Evolutionary conservation across 1,140 invertebrate species (phyloP), one percentile per base, ranked within the genome.

Genomic region (Nebria ingens): DNA sequence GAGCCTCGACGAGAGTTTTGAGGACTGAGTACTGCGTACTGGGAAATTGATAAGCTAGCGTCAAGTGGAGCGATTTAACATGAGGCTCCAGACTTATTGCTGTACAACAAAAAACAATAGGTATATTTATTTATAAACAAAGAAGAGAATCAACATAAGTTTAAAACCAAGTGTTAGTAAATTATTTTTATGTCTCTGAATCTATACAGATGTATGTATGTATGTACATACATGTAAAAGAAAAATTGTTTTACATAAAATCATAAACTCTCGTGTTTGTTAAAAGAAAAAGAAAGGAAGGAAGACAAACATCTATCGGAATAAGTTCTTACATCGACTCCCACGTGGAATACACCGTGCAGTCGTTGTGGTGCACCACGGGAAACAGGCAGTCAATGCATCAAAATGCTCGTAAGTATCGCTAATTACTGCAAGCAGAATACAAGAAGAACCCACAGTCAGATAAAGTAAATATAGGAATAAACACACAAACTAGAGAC

Each of bases 31-130:
- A 91, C 21, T 87, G 81, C 19, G 76, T 75, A 53, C 77, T 73
- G 17, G 83, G 80, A 69, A 93, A 93, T 71, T 91, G 87, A 74
- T 93, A 93, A 2, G 91, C 89, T 59, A 94, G 71, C 1, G 91
- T 92, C 58, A 95, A 73, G 68, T 94, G 91, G 13, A 93, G 73
- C 12, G 87, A 89, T 71, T 93, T 92, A 19, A 85, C 82, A 64
- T 87, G 84, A 0, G 85, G 80, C 65, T 90, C 85, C 55, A 87
- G 67, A 64, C 77, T 79, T 56, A 85, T 79, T 42, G 81, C 84
- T 86, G 70, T 21, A 72, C 71, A 60, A 52, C 53, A 62, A 56
- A 59, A 21, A 34, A 15, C 19, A 25, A 3, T 19, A 15, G 4
- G 1, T 53, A 53, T 50, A 71, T 71, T 68, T 68, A 67, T 67